A percentile compares a stretch with the other conserved stretches of the same genome.
Conservation (phyloP, 2,888 invertebrate genomes). For the Polydrusus tereticollis region DNA sequence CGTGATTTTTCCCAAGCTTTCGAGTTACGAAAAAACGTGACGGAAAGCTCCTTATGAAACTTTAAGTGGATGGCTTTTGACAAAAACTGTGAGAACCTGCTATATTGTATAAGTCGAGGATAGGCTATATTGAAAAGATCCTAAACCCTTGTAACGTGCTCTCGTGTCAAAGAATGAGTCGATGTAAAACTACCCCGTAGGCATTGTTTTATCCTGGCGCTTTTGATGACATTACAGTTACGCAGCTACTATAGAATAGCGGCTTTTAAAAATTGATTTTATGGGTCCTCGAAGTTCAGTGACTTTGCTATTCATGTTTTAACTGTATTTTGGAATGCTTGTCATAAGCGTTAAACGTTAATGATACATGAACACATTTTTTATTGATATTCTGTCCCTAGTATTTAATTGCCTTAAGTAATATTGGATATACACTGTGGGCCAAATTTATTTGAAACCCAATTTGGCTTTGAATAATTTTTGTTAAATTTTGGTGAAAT, state of each 20-base stretch:
- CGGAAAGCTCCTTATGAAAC: constrained; percentile 39
- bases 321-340: no score
- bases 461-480: no score
- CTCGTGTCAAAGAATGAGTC: constrained; percentile 28
- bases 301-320: constrained; percentile 27
- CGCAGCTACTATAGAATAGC: constrained; percentile 30
- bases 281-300: constrained; percentile 26
- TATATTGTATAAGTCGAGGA: constrained; percentile 33
- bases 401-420: no score
- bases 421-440: no score
- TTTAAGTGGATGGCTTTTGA: constrained; percentile 39
- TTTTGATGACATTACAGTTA: constrained; percentile 37
- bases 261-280: constrained; percentile 38
- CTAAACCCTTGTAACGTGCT: constrained; percentile 37
- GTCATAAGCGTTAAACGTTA: no score
- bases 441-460: no score
- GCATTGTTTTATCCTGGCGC: constrained; percentile 33
- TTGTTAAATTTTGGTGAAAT: no score
- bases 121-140: constrained; percentile 38
- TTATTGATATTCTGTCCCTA: no score
- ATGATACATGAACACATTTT: no score
- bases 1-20: constrained; percentile 26
- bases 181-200: constrained; percentile 34
- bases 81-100: constrained; percentile 42
- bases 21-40: constrained; percentile 38